Base-by-base conservation (phyloP, 2,888 invertebrate species). In the Caenorhabditis panamensis region DNA sequence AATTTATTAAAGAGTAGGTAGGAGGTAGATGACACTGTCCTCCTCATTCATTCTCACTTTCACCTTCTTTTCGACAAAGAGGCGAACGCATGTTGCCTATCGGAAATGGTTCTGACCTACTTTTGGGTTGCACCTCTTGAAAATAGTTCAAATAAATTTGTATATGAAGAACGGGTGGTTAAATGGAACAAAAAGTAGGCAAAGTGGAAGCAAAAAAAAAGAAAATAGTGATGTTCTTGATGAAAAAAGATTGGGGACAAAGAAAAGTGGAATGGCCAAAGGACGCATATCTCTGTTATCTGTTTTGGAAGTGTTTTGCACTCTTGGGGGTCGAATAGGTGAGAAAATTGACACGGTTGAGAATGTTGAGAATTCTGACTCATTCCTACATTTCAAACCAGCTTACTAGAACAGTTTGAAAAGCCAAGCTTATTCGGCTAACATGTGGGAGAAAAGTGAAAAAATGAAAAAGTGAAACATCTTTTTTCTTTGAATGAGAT, bases 141-240 rank as follows among this genome's bases (percentile, higher is more conserved):
- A n/a, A n/a, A n/a, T 56, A 73, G 59, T 66, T 75, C 75, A 75
- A 75, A 75, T 59, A 75, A 54, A n/a, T n/a, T n/a, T n/a, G n/a
- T n/a, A n/a, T n/a, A n/a, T n/a, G n/a, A n/a, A n/a, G n/a, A n/a
- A n/a, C n/a, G n/a, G n/a, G n/a, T n/a, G n/a, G n/a, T n/a, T n/a
- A n/a, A n/a, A n/a, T n/a, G 22, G 24, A 41, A 18, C 18, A 16
- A 51, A 53, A 20, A 53, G 13, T 11, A 26, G 24, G 37, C 41
- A 44, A 47, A 11, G 13, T 41, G 20, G 51, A 37, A 28, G 36
- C 16, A 59, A 51, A 51, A 13, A 58, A 36, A 71, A 56, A 63
- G 71, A 49, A 24, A 72, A 47, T n/a, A n/a, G n/a, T n/a, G n/a
- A n/a, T n/a, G n/a, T n/a, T n/a, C n/a, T n/a, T n/a, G 66, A 53